phyloP scores from a whole-genome alignment of 2,113 vertebrate genomes.

The Saimiri boliviensis region DNA sequence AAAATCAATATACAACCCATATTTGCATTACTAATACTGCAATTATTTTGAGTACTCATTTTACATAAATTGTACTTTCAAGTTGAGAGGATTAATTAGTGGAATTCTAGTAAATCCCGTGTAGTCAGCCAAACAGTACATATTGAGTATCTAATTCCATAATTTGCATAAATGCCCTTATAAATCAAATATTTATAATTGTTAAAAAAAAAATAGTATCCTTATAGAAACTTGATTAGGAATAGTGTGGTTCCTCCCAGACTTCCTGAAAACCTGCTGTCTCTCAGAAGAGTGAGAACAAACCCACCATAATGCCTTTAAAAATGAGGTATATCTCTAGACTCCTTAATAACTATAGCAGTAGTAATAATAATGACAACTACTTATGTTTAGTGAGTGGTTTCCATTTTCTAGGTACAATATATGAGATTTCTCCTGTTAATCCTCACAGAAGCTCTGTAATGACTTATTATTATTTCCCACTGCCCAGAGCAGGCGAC shows the following conservation, averaged over 20 bases:
- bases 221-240: not conserved
- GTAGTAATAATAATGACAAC: not conserved
- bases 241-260: not conserved
- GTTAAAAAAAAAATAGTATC: not conserved
- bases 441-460: not conserved
- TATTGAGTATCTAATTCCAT: not conserved
- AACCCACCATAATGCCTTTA: not conserved
- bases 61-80: not conserved
- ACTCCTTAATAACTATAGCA: not conserved
- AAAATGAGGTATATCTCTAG: not conserved
- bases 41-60: conserved; percentile 25
- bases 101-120: not conserved
- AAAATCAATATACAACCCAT: not conserved
- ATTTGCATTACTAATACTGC: not conserved
- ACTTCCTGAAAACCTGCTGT: not conserved
- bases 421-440: rapidly evolving
- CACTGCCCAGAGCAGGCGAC: too few species aligned
- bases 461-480: not conserved
- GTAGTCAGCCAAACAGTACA: not conserved
- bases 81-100: not conserved
- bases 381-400: not conserved
- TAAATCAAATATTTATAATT: not conserved
- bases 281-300: not conserved
- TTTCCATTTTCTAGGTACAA: not conserved
- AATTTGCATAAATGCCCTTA: not conserved